A percentile compares a stretch with the other conserved stretches of the same genome.
Evolutionary conservation across 2,113 vertebrate species (phyloP).

Genomic region (Ammodytes dubius): DNA sequence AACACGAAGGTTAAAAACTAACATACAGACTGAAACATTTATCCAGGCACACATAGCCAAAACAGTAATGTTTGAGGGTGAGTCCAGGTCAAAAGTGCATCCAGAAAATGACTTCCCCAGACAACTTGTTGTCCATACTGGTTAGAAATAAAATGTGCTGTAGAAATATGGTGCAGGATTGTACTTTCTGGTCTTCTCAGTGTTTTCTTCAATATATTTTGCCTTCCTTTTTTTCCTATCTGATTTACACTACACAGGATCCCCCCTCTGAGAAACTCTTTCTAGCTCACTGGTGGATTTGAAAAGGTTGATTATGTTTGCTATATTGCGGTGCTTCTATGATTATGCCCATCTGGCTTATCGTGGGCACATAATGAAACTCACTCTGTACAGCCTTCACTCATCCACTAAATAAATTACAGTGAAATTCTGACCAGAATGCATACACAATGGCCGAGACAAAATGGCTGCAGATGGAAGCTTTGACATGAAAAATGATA

Average conservation of each 20-base stretch:
- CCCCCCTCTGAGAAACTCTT: conserved; percentile 31
- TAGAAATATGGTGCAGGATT: neutral
- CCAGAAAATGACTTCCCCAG: neutral
- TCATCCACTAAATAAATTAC: conserved; percentile 61
- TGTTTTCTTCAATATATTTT: neutral
- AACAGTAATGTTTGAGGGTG: neutral
- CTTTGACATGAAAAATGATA: neutral
- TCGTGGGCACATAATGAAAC: conserved; percentile 48
- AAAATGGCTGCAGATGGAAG: conserved; percentile 57
- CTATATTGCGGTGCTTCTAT: conserved; percentile 41
- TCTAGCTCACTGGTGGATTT: conserved; percentile 69
- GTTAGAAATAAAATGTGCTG: neutral
- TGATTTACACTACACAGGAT: conserved; percentile 18
- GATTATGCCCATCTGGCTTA: conserved; percentile 60
- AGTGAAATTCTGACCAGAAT: conserved; percentile 45
- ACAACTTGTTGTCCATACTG: neutral
- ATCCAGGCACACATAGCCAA: neutral
- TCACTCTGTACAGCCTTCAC: conserved; percentile 44
- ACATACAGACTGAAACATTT: conserved; percentile 1
- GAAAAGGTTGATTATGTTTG: conserved; percentile 67
- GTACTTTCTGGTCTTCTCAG: neutral
- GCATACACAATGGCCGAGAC: conserved; percentile 24
- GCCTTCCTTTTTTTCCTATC: neutral
- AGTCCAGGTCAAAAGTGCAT: neutral
- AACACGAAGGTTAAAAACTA: conserved; percentile 7